Conservation (phyloP, 2,797 vertebrate genomes). For the Percopsis omiscomaycus region DNA sequence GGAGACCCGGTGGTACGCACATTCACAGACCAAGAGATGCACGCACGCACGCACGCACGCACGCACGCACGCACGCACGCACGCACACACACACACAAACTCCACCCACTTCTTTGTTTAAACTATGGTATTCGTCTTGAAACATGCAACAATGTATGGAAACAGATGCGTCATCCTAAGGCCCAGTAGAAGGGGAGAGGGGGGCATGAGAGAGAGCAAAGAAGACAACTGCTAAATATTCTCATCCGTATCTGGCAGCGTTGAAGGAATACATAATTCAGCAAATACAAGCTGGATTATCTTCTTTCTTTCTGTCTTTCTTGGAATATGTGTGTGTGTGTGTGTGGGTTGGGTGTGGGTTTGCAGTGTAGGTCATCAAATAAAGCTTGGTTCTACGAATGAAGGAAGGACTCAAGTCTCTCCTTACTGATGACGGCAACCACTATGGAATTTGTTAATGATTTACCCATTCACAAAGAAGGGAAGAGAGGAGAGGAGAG, state of each 20-base stretch:
- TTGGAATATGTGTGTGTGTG: background rate
- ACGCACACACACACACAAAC: conserved; percentile 34
- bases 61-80: conserved; percentile 7
- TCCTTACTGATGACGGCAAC: conserved; percentile 66
- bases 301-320: conserved; percentile 47
- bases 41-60: conserved; percentile 5
- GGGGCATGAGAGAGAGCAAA: conserved; percentile 31
- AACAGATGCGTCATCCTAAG: conserved; percentile 73
- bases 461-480: conserved; percentile 61
- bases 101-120: conserved; percentile 66
- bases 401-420: conserved; percentile 33
- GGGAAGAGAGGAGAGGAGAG: background rate
- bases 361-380: conserved; percentile 21
- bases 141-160: conserved; percentile 76
- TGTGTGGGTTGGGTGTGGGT: background rate
- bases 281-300: conserved; percentile 63
- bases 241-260: conserved; percentile 72
- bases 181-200: background rate
- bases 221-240: conserved; percentile 68
- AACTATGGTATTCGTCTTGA: conserved; percentile 68
- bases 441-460: conserved; percentile 75
- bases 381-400: conserved; percentile 30
- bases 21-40: conserved; percentile 8
- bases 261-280: conserved; percentile 57
- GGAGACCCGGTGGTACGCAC: conserved; percentile 48